These are phyloP conservation scores for Platypus cylindrus DNA, from an alignment of 2,888 invertebrate species.

Conservation along the genomic window DNA sequence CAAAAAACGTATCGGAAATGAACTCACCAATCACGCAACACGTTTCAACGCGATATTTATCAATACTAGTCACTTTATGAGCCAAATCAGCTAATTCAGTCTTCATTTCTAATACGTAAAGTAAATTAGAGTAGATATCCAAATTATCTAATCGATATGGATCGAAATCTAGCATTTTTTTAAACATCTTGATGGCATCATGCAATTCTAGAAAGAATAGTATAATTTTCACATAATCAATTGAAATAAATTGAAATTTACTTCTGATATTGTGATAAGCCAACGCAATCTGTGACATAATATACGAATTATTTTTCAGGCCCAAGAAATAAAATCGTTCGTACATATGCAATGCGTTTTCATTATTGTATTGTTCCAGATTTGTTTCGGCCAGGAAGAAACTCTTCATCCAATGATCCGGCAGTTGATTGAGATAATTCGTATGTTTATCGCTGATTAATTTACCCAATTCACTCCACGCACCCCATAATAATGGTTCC, in stretches of 20 bases:
- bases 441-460: slow-evolving; percentile 63
- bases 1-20: slow-evolving; percentile 1
- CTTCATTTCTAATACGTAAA: slow-evolving; percentile 87
- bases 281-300: slow-evolving; percentile 84
- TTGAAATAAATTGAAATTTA: slow-evolving; percentile 27
- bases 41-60: slow-evolving; percentile 94
- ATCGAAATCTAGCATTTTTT: slow-evolving; percentile 70
- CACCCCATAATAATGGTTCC: slow-evolving; percentile 84
- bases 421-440: slow-evolving; percentile 50
- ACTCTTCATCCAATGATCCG: slow-evolving; percentile 88
- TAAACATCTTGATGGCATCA: slow-evolving; percentile 74
- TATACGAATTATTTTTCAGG: slow-evolving; percentile 76
- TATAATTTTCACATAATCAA: background rate
- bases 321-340: slow-evolving; percentile 63
- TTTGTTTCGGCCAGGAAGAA: slow-evolving; percentile 86
- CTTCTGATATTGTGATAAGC: slow-evolving; percentile 87
- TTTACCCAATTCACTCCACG: slow-evolving; percentile 85
- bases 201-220: slow-evolving; percentile 65
- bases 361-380: slow-evolving; percentile 78
- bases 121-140: slow-evolving; percentile 91
- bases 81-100: slow-evolving; percentile 88
- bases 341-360: slow-evolving; percentile 79
- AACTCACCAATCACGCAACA: slow-evolving; percentile 87
- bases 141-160: slow-evolving; percentile 91
- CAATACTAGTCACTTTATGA: slow-evolving; percentile 83